phyloP scores from a whole-genome alignment of 2,797 vertebrate genomes.

The Periophthalmus magnuspinnatus region DNA sequence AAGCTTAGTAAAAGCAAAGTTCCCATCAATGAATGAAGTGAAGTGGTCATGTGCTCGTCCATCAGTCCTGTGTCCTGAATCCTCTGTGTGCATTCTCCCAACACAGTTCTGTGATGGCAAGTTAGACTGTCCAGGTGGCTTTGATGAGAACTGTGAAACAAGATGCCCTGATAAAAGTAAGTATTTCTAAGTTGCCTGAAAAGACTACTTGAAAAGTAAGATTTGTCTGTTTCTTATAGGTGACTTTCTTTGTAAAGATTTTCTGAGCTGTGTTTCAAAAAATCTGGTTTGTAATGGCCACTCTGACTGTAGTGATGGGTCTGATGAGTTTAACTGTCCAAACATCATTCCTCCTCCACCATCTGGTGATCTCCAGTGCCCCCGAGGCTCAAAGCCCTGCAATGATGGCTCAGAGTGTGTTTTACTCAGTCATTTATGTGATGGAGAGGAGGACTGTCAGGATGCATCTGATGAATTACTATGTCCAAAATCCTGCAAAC shows the following conservation, averaged over 20 bases:
- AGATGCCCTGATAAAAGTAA: conserved; percentile 74
- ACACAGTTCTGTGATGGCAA: conserved; percentile 83
- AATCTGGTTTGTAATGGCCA: conserved; percentile 64
- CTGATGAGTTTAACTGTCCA: conserved; percentile 68
- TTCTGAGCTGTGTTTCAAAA: conserved; percentile 48
- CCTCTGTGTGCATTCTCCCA: conserved; percentile 68
- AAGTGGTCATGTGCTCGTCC: conserved; percentile 64
- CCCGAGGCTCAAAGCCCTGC: conserved; percentile 68
- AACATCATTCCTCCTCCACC: background rate
- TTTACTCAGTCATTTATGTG: conserved; percentile 77
- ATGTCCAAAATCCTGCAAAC: conserved; percentile 58
- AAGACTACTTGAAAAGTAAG: background rate
- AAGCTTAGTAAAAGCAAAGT: background rate
- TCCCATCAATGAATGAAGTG: background rate
- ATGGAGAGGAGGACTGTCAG: conserved; percentile 81
- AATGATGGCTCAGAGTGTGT: conserved; percentile 76
- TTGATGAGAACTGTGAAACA: conserved; percentile 79
- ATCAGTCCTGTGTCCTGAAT: conserved; percentile 72
- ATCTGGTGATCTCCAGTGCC: conserved; percentile 48
- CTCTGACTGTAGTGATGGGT: conserved; percentile 65
- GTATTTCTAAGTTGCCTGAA: background rate
- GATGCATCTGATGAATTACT: conserved; percentile 85
- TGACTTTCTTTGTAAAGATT: conserved; percentile 6
- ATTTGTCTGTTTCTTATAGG: background rate
- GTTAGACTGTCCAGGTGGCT: conserved; percentile 82